Base-by-base conservation (phyloP, 2,113 vertebrate species). In the Rhinoptilus africanus region DNA sequence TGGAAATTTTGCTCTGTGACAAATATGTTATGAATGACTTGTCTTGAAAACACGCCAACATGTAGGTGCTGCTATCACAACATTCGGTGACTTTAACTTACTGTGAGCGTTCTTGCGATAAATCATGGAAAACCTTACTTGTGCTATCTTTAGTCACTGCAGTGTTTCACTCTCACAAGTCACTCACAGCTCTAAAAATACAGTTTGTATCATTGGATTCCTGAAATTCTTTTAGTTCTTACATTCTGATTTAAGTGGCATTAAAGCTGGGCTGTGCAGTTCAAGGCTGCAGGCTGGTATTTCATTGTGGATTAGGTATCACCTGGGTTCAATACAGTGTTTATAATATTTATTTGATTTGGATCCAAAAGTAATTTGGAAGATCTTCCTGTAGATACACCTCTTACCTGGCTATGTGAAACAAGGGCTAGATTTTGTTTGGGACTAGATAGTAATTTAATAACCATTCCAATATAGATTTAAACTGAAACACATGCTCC, bases 111-210 rank as follows among this genome's bases (percentile, higher is more conserved):
- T 96, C 97, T 88, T 97, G 97, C 45, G 98, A 98, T 98, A 98
- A 98, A 98, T 98, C 97, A 97, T 98, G 98, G 98, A 98, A 98
- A 98, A 98, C 98, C 96, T 94, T 72, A 88, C 90, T 82, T 87
- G 95, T 81, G 89, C 97, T 98, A 98, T 98, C 98, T 98, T 98
- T 98, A 98, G 97, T 97, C 96, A 96, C 98, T 97, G 97, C 92
- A 94, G 67, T 78, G 88, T 92, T 97, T 98, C 96, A 95, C 97
- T 97, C 80, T 95, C 95, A 97, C 97, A 88, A 97, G 97, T 98
- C 98, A 99, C 98, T 98, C 98, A 98, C 98, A 84, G 96, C 94
- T 98, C 99, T 99, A 99, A 99, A 99, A 99, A 99, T 99, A 99
- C 96, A 95, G 88, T 98, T 98, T 98, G 98, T 99, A 99, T 99